Base-by-base conservation (phyloP, 2,113 vertebrate species). In the Spermophilus dauricus region DNA sequence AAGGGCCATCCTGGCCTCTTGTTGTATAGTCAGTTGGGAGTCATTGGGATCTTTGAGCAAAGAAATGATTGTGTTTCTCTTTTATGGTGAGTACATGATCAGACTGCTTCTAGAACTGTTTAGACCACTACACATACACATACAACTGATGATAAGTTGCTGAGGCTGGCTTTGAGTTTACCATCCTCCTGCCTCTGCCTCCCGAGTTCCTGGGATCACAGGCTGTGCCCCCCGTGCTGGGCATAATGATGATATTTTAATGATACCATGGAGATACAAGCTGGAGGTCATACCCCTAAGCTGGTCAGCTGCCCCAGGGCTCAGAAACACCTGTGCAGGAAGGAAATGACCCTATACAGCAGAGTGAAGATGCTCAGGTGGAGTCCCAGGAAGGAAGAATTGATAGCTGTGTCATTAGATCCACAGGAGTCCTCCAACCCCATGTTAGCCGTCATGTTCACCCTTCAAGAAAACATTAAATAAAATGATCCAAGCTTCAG, bases 331-430 rank as follows among this genome's bases (percentile, higher is more conserved):
- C 2, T 48, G 0, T n/a, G 26, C 24, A 5, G 28, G 82, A 12
- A 45, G 58, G 24, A 65, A 16, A 4, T n/a, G 24, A 7, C 26
- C 3, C 63, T 30, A 37, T 18, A 32, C 17, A 37, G 39, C 45
- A 53, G 45, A 18, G 32, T 0, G 0, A 58, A 37, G 22, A 14
- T 2, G 2, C 70, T 45, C 77, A 0, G 4, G 26, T 24, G 20
- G 22, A 61, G 28, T 39, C 12, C 22, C 11, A 4, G 32, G 12
- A 51, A 45, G 56, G 13, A 8, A 63, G 70, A 65, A 18, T 4
- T 16, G 4, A 4, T 81, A 30, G 42, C 22, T 82, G 5, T 6
- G 1, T 56, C 11, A 53, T 73, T 34, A 45, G 87, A 84, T 75
- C 12, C 45, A 37, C 11, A 5, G 0, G 5, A 34, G 10, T 88